Evolutionary conservation across 2,797 vertebrate genomes (phyloP).

Genomic region (Silurus aristotelis): DNA sequence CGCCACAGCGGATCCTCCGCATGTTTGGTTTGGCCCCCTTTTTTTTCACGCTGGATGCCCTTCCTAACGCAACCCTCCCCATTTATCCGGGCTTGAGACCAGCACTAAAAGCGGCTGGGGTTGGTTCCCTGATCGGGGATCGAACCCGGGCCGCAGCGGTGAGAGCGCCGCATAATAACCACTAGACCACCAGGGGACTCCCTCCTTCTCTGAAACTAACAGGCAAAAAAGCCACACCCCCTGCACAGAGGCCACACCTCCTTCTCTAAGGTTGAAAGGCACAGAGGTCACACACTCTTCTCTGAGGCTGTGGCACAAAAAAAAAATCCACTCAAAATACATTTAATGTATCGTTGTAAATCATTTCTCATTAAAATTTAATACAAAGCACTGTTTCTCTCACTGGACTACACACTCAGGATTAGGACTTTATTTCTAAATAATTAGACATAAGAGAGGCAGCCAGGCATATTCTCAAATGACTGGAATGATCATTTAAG

Average conservation of each 20-base stretch:
- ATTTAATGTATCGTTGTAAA: neutral
- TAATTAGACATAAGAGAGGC: neutral
- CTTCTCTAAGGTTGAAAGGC: neutral
- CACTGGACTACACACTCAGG: neutral
- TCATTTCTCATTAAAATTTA: neutral
- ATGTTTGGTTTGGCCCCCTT: no score
- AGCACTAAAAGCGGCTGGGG: no score
- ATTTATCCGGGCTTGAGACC: no score
- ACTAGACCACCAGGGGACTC: no score
- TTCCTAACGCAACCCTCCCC: no score
- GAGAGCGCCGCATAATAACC: no score
- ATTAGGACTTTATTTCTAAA: neutral
- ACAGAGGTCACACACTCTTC: neutral
- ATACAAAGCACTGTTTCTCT: neutral
- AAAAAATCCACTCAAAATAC: neutral
- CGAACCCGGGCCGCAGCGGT: no score
- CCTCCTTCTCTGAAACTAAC: neutral
- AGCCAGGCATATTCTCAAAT: neutral
- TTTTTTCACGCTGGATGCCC: no score
- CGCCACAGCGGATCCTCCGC: no score
- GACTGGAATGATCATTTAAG: conserved; percentile 3
- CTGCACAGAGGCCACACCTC: neutral
- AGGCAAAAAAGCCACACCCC: neutral
- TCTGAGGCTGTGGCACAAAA: neutral
- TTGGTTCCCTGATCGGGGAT: no score